Conservation (phyloP, 2,113 vertebrate genomes). For the Marmota monax region DNA sequence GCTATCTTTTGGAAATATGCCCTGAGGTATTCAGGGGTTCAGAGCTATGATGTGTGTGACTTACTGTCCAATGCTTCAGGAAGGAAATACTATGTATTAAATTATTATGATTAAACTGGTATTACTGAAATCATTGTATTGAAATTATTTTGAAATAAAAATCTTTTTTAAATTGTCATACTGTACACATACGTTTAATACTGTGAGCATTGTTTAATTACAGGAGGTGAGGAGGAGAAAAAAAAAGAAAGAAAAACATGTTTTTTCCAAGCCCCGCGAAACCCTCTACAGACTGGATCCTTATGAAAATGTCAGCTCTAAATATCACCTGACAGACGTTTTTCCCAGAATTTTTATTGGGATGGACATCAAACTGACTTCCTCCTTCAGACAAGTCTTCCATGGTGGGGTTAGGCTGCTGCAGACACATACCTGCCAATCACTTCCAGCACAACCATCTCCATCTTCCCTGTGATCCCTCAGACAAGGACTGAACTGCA, state of each 20-base stretch:
- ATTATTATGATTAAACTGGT: neutral
- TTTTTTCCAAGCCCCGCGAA: neutral
- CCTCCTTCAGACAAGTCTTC: constrained; percentile 33
- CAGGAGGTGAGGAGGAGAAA: neutral
- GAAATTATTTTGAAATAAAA: constrained; percentile 48
- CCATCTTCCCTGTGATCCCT: neutral
- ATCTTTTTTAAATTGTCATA: neutral
- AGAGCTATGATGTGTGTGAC: neutral
- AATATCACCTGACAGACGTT: constrained; percentile 75
- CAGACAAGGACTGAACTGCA: neutral
- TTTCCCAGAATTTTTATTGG: constrained; percentile 66
- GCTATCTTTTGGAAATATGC: neutral
- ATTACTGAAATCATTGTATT: neutral
- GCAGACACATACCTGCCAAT: neutral
- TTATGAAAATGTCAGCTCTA: constrained; percentile 79
- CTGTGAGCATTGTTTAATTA: neutral
- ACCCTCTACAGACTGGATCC: constrained; percentile 49
- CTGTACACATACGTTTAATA: neutral
- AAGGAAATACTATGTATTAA: neutral
- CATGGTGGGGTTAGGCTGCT: neutral
- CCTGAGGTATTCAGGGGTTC: neutral
- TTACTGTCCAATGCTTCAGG: neutral
- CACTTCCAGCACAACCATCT: neutral
- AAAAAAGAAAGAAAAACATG: constrained; percentile 30
- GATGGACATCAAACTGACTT: neutral